These are phyloP conservation scores for Cinclus mexicanus DNA, from an alignment of 2,113 vertebrate species.

Conservation along the genomic window DNA sequence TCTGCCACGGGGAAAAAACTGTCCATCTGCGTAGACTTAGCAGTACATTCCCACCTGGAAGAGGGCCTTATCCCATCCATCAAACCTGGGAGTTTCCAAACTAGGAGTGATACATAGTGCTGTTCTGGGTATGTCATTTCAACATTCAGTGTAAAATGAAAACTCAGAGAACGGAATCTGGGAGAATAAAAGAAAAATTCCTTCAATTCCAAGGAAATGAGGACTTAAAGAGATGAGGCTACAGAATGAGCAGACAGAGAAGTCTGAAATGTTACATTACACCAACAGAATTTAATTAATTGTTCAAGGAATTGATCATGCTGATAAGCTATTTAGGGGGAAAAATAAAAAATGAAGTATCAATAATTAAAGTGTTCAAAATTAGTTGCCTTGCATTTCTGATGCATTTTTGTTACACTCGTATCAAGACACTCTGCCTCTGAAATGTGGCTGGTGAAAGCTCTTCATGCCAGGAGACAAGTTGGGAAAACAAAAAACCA, in stretches of 20 bases:
- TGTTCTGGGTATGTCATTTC: neutral
- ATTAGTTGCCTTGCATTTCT: neutral
- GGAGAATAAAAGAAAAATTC: neutral
- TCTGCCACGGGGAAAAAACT: neutral
- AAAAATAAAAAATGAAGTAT: neutral
- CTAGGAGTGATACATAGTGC: neutral
- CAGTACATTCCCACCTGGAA: neutral
- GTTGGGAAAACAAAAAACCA: neutral
- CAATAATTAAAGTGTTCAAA: conserved; percentile 6
- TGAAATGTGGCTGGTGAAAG: neutral
- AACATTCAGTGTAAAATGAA: neutral
- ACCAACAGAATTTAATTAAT: neutral
- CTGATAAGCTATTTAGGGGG: neutral
- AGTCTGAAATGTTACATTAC: neutral
- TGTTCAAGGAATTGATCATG: neutral
- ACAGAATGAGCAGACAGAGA: neutral
- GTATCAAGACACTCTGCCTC: neutral
- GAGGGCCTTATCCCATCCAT: neutral
- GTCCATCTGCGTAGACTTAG: conserved; percentile 1
- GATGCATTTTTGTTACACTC: neutral
- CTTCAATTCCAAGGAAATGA: neutral
- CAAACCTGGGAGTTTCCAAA: neutral
- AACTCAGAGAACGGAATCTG: neutral
- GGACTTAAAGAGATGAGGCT: neutral
- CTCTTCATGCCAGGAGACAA: neutral